These are phyloP conservation scores for Varecia variegata DNA, from an alignment of 2,797 vertebrate genomes.

Conservation along the genomic window DNA sequence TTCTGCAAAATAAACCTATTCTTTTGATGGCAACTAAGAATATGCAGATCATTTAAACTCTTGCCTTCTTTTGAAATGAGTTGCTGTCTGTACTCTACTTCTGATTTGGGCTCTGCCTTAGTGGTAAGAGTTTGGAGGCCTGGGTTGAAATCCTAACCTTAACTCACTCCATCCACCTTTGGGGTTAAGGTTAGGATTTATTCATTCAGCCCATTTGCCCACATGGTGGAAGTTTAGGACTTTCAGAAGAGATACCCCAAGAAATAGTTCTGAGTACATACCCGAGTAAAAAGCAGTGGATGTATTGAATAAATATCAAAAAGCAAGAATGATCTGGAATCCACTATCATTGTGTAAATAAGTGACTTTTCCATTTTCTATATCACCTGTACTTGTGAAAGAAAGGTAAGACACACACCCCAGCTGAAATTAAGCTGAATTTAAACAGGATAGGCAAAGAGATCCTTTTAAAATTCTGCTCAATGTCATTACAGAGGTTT, in stretches of 20 bases:
- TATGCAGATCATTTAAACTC: not conserved
- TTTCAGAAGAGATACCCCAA: not conserved
- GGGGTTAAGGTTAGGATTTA: too few relatives aligned
- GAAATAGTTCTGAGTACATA: not conserved
- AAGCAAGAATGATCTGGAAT: not conserved
- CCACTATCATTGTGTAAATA: not conserved
- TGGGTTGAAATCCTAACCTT: not conserved
- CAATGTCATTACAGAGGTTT: slow-evolving; percentile 23
- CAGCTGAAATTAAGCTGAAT: not conserved
- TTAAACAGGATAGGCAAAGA: not conserved
- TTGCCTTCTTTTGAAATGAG: not conserved
- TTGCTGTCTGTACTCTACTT: not conserved
- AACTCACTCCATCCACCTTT: not conserved
- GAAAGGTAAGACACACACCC: not conserved
- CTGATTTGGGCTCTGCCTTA: not conserved
- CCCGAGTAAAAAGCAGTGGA: not conserved
- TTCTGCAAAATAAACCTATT: not conserved
- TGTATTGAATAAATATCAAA: not conserved
- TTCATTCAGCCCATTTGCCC: not conserved
- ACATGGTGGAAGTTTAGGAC: not conserved
- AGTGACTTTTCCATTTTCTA: not conserved
- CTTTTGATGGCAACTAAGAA: not conserved
- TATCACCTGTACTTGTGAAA: not conserved
- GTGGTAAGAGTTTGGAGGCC: not conserved
- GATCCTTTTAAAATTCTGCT: slow-evolving; percentile 46